These are phyloP conservation scores for Panagrolaimus sp. DNA, from an alignment of 1,140 invertebrate species.

Conservation along the genomic window DNA sequence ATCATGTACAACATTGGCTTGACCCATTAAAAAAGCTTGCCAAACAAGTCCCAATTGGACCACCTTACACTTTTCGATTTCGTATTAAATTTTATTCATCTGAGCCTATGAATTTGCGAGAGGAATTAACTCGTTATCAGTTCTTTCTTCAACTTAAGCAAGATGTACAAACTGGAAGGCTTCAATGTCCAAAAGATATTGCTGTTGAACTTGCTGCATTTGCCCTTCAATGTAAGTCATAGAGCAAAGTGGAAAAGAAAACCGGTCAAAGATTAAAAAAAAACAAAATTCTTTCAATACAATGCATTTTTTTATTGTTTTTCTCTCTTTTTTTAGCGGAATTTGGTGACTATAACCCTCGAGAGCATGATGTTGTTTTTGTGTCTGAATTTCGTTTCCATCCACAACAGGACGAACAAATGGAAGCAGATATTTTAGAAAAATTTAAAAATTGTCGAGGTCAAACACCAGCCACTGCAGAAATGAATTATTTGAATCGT, in stretches of 20 bases:
- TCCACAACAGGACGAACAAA: constrained; percentile 82
- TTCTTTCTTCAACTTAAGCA: constrained; percentile 92
- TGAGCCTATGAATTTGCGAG: constrained; percentile 84
- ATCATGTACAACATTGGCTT: constrained; percentile 77
- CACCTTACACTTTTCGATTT: constrained; percentile 75
- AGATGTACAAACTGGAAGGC: constrained; percentile 78
- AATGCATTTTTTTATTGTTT: constrained; percentile 43
- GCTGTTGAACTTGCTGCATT: constrained; percentile 80
- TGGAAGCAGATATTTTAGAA: constrained; percentile 82
- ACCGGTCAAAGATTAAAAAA: too few relatives aligned
- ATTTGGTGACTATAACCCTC: constrained; percentile 87
- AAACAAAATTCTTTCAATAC: neutral
- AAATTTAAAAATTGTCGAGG: constrained; percentile 71
- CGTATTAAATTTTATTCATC: constrained; percentile 99
- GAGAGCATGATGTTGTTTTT: constrained; percentile 80
- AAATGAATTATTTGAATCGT: constrained; percentile 82
- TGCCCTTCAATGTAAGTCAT: constrained; percentile 85
- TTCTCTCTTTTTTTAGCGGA: constrained; percentile 69
- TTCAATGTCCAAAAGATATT: constrained; percentile 76
- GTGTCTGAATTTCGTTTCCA: constrained; percentile 96
- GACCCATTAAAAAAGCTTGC: constrained; percentile 94
- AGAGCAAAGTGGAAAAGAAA: too few relatives aligned
- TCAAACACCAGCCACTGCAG: constrained; percentile 79
- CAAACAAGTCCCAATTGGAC: constrained; percentile 87
- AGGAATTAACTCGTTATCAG: constrained; percentile 90